phyloP scores from a whole-genome alignment of 2,888 invertebrate species.

The Caenorhabditis sp. region DNA sequence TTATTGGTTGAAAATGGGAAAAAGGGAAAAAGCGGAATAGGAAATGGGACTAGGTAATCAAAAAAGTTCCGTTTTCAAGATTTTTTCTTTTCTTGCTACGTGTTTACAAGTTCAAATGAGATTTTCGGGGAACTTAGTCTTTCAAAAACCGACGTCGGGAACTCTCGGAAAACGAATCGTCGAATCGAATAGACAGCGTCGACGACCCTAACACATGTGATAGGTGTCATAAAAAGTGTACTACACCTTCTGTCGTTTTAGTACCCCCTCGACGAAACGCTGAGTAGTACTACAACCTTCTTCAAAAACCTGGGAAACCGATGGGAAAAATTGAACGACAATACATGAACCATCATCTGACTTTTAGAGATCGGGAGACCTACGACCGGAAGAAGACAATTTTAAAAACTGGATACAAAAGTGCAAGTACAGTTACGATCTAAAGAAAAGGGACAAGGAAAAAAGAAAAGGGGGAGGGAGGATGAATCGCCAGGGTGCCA shows the following conservation, averaged over 20 bases:
- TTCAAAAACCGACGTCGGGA: too few species aligned
- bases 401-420: neutral
- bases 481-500: slow-evolving; percentile 6
- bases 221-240: slow-evolving; percentile 57
- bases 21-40: neutral
- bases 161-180: neutral
- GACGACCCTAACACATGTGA: slow-evolving; percentile 23
- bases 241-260: slow-evolving; percentile 46
- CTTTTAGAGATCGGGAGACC: too few species aligned
- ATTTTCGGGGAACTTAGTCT: too few species aligned
- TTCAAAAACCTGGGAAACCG: slow-evolving; percentile 7
- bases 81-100: too few species aligned
- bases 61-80: too few species aligned
- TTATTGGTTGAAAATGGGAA: neutral
- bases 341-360: too few species aligned
- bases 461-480: too few species aligned
- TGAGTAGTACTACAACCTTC: slow-evolving; percentile 3
- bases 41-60: neutral
- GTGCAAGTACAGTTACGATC: neutral
- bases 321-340: neutral
- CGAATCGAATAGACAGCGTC: too few species aligned
- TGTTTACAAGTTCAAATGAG: too few species aligned
- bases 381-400: too few species aligned
- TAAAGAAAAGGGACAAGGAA: neutral
- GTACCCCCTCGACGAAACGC: slow-evolving; percentile 3